phyloP scores from a whole-genome alignment of 2,113 vertebrate species.

The Mixornis gularis region DNA sequence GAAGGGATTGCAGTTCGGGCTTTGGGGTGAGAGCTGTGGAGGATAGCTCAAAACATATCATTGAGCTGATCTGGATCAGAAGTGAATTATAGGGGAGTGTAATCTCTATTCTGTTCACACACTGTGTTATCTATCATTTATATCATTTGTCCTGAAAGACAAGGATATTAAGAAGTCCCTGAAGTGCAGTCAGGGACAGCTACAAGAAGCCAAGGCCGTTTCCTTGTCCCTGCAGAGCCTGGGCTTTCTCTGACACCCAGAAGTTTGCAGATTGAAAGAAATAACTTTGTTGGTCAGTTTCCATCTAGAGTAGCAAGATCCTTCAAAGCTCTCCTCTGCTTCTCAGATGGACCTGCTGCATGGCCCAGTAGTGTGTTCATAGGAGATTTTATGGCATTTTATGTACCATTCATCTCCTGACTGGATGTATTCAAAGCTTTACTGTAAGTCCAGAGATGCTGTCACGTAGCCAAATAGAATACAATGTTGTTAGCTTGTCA shows the following conservation, averaged over 20 bases:
- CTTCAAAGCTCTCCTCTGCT: neutral
- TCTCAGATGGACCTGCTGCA: neutral
- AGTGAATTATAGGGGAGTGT: neutral
- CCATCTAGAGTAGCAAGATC: neutral
- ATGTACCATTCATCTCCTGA: neutral
- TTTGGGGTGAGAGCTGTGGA: neutral
- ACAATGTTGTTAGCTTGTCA: neutral
- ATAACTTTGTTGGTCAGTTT: neutral
- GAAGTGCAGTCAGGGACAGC: neutral
- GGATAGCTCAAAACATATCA: neutral
- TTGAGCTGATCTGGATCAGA: neutral
- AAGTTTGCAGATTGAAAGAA: neutral
- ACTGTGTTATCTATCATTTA: neutral
- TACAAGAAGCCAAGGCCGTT: neutral
- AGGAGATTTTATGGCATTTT: neutral
- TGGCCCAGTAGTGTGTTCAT: neutral
- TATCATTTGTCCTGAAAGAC: neutral
- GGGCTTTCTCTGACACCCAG: neutral
- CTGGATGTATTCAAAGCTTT: neutral
- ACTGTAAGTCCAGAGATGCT: neutral
- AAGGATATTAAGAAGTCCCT: neutral
- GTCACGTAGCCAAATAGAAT: neutral
- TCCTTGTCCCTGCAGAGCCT: neutral
- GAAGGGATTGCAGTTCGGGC: neutral
- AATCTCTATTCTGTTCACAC: neutral